Conservation (phyloP, 2,113 vertebrate species). For the Cavia porcellus region DNA sequence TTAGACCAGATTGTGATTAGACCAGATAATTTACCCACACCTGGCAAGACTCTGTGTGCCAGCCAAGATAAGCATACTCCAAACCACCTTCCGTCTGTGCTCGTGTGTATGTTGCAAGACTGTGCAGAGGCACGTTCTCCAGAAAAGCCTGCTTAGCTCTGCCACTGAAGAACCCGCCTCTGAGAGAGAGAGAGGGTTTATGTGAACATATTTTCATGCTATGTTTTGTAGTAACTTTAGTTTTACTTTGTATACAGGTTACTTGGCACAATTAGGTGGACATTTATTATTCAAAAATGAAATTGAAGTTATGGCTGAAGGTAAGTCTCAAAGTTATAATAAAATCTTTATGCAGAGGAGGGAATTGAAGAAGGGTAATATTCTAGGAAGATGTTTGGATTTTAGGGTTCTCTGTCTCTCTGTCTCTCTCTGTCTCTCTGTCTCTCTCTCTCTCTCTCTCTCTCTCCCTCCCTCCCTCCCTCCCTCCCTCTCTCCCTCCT, state of each 20-base stretch:
- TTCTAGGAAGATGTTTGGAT: not conserved
- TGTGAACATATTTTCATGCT: not conserved
- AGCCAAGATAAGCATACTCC: not conserved
- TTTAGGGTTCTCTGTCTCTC: not conserved
- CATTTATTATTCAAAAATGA: constrained; percentile 68
- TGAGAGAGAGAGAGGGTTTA: not conserved
- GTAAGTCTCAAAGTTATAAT: constrained; percentile 54
- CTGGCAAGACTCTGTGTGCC: not conserved
- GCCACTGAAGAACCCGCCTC: not conserved
- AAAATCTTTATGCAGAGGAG: not conserved
- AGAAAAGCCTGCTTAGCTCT: not conserved
- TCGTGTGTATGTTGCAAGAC: not conserved
- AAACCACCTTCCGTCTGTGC: not conserved
- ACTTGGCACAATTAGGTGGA: constrained; percentile 55
- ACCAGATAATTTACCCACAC: not conserved
- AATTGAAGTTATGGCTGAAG: constrained; percentile 60
- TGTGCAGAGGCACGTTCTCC: not conserved
- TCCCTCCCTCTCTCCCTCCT: not conserved
- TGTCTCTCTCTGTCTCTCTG: not conserved
- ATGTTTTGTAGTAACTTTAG: constrained; percentile 39
- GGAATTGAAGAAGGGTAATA: not conserved
- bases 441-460: no score
- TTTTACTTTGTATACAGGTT: constrained; percentile 66
- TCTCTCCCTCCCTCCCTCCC: not conserved
- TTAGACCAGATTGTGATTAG: not conserved